phyloP scores from a whole-genome alignment of 2,113 vertebrate genomes.

The Carlito syrichta region DNA sequence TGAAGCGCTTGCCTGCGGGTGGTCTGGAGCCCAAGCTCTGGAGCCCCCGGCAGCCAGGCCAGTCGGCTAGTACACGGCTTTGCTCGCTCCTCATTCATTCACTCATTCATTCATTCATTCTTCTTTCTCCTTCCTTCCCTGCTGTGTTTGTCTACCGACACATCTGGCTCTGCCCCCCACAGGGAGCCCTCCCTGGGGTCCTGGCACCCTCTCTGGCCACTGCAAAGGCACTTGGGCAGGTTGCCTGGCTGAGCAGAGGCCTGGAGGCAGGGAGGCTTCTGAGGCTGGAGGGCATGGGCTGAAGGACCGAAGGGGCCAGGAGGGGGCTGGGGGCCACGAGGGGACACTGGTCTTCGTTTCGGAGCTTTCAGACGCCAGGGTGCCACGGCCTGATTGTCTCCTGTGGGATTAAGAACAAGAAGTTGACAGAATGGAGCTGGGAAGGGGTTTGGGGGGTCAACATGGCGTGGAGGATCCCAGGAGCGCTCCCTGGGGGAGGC shows the following conservation, averaged over 20 bases:
- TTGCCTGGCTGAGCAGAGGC: neutral
- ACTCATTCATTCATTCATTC: neutral
- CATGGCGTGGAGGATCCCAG: neutral
- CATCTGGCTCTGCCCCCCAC: neutral
- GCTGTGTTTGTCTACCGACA: no score
- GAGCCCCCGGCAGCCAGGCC: fast-evolving
- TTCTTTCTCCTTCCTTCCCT: neutral
- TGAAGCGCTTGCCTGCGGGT: neutral
- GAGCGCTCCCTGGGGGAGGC: neutral
- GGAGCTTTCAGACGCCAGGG: fast-evolving
- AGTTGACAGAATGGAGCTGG: neutral
- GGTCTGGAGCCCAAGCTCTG: neutral
- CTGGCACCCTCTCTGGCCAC: neutral
- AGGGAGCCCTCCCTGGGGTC: neutral
- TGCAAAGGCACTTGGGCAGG: neutral
- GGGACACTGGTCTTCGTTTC: neutral
- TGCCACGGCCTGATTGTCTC: neutral
- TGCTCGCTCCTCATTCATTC: neutral
- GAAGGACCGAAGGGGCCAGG: no score
- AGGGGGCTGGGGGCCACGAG: neutral
- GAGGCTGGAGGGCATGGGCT: no score
- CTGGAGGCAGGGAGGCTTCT: neutral
- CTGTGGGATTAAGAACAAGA: neutral
- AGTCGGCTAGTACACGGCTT: fast-evolving
- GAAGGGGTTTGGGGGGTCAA: fast-evolving